Evolutionary conservation across 2,797 vertebrate species (phyloP), one percentile per base, ranked within the genome.

Genomic region (Spea hammondii): DNA sequence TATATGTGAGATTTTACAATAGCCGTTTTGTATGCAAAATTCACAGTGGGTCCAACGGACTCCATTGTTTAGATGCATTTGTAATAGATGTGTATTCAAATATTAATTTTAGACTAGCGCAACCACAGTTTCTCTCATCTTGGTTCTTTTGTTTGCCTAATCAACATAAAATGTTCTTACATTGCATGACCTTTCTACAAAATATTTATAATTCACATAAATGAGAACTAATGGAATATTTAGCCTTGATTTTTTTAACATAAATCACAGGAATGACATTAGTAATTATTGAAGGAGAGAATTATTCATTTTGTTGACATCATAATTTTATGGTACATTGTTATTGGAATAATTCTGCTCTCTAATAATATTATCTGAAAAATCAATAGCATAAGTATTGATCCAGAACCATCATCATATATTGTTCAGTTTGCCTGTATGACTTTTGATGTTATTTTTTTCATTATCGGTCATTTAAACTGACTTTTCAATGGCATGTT

Each of bases 361-460:
- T 74, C 74, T 50, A 59, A 68, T 68, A 76, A 57, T 76, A 68
- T 68, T 7, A 11, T 45, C 32, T 67, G 14, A 5, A 9, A 76
- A 69, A 76, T 76, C 54, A 76, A 50, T 69, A 46, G 1, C 6
- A 76, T 69, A 69, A 68, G 49, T 69, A 76, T 76, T 49, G 74
- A 76, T 76, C 69, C 2, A 12, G 10, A 50, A 14, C 32, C 55
- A n/a, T 44, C 65, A 59, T 57, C 14, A 46, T 47, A 45, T 45
- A 68, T 76, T 76, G 68, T 60, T 76, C 65, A 5, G 55, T 12
- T 69, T 69, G 65, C 65, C 49, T 69, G 54, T 69, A 62, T 17
- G 9, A 14, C 14, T 62, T 17, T 62, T 62, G 59, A 6, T 12
- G 12, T 9, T 17, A 17, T 62, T 62, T 5, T 57, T 57, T 57